These are phyloP conservation scores for Tamandua tetradactyla DNA, from an alignment of 2,797 vertebrate genomes.

Conservation along the genomic window DNA sequence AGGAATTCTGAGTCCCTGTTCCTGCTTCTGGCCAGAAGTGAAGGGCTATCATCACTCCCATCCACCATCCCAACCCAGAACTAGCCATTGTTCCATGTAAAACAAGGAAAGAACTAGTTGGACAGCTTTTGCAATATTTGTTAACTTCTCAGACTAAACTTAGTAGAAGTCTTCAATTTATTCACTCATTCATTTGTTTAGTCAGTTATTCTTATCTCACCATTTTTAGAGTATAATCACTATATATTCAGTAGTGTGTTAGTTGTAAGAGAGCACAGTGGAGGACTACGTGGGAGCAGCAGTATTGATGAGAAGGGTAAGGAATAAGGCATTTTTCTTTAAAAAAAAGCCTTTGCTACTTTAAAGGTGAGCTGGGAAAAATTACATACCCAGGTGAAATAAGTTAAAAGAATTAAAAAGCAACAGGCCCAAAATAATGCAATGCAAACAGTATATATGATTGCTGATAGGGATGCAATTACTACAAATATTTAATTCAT, in stretches of 20 bases:
- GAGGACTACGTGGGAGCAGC: background rate
- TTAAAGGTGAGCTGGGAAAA: background rate
- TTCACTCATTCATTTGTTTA: background rate
- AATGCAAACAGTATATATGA: background rate
- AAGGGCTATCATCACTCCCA: background rate
- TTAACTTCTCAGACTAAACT: background rate
- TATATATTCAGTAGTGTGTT: background rate
- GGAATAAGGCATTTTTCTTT: background rate
- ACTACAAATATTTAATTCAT: background rate
- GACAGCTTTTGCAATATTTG: background rate
- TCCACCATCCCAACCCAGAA: background rate
- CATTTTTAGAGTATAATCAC: background rate
- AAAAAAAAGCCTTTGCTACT: background rate
- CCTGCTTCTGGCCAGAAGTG: background rate
- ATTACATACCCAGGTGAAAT: background rate
- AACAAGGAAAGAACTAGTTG: background rate
- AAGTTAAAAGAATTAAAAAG: background rate
- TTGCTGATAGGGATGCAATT: background rate
- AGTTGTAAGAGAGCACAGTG: background rate
- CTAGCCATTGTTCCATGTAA: background rate
- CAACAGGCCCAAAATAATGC: background rate
- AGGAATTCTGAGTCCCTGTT: background rate
- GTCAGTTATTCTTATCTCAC: conserved; percentile 1
- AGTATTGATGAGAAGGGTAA: background rate
- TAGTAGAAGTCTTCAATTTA: conserved; percentile 3